These are phyloP conservation scores for Thereva unica DNA, from an alignment of 2,888 invertebrate genomes.

Conservation along the genomic window DNA sequence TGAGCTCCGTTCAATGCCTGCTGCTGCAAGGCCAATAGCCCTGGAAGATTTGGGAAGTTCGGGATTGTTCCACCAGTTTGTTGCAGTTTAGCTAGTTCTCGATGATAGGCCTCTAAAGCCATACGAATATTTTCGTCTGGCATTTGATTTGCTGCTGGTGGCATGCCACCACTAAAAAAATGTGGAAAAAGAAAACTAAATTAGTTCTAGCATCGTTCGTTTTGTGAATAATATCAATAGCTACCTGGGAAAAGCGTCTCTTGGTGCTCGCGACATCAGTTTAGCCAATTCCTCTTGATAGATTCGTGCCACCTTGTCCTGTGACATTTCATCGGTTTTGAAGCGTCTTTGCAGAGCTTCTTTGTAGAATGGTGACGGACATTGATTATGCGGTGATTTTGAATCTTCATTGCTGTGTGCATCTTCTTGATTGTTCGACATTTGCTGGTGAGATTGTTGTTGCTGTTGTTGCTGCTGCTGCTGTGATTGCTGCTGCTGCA, in stretches of 20 bases:
- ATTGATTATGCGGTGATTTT: slow-evolving; percentile 77
- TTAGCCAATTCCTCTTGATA: slow-evolving; percentile 95
- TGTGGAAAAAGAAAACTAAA: slow-evolving; percentile 81
- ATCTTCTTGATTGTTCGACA: slow-evolving; percentile 64
- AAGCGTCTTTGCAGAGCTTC: slow-evolving; percentile 73
- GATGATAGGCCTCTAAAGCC: slow-evolving; percentile 89
- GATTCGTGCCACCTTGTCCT: slow-evolving; percentile 92
- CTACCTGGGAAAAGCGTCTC: slow-evolving; percentile 82
- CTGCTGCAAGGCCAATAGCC: slow-evolving; percentile 78
- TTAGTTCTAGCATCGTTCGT: slow-evolving; percentile 57
- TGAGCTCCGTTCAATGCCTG: slow-evolving; percentile 73
- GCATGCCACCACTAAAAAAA: slow-evolving; percentile 70
- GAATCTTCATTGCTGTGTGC: slow-evolving; percentile 81
- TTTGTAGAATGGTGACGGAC: slow-evolving; percentile 80
- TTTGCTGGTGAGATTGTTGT: slow-evolving; percentile 52
- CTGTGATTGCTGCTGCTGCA: slow-evolving; percentile 60
- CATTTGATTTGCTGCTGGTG: slow-evolving; percentile 49
- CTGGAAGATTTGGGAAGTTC: slow-evolving; percentile 62
- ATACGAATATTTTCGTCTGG: slow-evolving; percentile 87
- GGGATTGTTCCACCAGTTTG: slow-evolving; percentile 66
- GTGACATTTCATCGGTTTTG: slow-evolving; percentile 91
- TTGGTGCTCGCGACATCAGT: slow-evolving; percentile 81
- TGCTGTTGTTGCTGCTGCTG: slow-evolving; percentile 61
- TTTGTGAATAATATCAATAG: slow-evolving; percentile 52
- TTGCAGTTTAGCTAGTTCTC: slow-evolving; percentile 87